Evolutionary conservation across 2,888 invertebrate genomes (phyloP).

Genomic region (Odiellus spinosus): DNA sequence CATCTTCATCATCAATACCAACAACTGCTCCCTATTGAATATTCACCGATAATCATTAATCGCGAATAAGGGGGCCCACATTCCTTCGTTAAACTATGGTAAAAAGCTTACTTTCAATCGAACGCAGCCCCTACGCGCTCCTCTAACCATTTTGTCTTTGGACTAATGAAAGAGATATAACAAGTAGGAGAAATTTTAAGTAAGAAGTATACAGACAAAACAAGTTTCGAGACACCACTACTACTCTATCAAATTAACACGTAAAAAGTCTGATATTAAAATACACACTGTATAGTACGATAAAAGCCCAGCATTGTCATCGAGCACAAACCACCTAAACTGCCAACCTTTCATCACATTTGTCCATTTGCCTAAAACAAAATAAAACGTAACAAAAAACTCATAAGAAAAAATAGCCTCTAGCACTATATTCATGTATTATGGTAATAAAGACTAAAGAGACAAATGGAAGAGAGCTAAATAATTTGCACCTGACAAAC

Average conservation of each 20-base stretch:
- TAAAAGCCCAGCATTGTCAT: conserved; percentile 85
- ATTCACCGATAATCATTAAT: background rate
- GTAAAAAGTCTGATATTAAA: conserved; percentile 1
- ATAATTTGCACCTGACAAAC: too few species aligned
- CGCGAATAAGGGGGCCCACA: background rate
- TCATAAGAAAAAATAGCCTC: too few species aligned
- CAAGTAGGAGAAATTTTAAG: background rate
- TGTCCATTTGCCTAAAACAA: conserved; percentile 62
- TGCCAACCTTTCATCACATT: conserved; percentile 99
- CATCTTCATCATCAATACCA: conserved; percentile 96
- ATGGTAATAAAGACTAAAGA: too few species aligned
- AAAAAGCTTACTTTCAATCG: conserved; percentile 50
- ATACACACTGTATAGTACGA: conserved; percentile 90
- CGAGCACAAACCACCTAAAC: conserved; percentile 96
- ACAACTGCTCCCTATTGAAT: conserved; percentile 63
- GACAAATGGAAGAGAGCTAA: too few species aligned
- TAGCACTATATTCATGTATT: too few species aligned
- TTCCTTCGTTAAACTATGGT: too few species aligned
- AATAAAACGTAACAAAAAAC: too few species aligned
- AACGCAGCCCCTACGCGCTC: conserved; percentile 90
- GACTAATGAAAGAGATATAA: conserved; percentile 47
- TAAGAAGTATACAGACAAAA: background rate
- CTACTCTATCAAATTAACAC: background rate
- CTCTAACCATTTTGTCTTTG: conserved; percentile 96
- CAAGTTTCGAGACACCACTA: too few species aligned